A percentile compares a stretch with the other conserved stretches of the same genome.
These are phyloP conservation scores for Poicephalus meyeri DNA, from an alignment of 2,113 vertebrate genomes.

Conservation along the genomic window DNA sequence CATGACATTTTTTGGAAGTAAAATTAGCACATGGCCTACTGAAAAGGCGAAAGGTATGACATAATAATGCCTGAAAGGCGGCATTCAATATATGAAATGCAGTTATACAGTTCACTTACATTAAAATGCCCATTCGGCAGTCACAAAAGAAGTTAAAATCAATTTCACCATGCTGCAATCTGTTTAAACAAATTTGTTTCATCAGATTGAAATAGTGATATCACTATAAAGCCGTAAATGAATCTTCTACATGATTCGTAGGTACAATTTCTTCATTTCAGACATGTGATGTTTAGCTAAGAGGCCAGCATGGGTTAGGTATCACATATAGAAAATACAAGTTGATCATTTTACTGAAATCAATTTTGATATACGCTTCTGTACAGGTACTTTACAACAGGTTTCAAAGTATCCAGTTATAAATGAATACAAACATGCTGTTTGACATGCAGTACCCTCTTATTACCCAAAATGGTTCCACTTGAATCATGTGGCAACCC, in stretches of 20 bases:
- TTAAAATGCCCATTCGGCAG: background rate
- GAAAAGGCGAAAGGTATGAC: background rate
- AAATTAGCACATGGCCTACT: background rate
- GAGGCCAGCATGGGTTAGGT: background rate
- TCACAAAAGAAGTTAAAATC: background rate
- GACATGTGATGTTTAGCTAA: background rate
- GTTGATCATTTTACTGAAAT: background rate
- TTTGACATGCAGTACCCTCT: background rate
- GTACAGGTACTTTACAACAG: background rate
- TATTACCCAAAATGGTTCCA: background rate
- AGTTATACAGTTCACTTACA: background rate
- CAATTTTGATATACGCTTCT: background rate
- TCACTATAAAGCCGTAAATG: background rate
- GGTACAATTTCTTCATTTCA: background rate
- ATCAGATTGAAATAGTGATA: background rate
- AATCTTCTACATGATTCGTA: background rate
- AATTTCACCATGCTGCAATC: background rate
- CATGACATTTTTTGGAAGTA: background rate
- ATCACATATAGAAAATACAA: background rate
- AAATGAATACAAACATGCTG: background rate
- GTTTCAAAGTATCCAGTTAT: background rate
- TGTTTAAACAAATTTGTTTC: background rate
- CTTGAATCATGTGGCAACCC: background rate
- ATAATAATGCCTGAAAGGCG: background rate
- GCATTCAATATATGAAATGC: background rate